phyloP scores from a whole-genome alignment of 2,797 vertebrate genomes.

The Chloroceryle amazona region DNA sequence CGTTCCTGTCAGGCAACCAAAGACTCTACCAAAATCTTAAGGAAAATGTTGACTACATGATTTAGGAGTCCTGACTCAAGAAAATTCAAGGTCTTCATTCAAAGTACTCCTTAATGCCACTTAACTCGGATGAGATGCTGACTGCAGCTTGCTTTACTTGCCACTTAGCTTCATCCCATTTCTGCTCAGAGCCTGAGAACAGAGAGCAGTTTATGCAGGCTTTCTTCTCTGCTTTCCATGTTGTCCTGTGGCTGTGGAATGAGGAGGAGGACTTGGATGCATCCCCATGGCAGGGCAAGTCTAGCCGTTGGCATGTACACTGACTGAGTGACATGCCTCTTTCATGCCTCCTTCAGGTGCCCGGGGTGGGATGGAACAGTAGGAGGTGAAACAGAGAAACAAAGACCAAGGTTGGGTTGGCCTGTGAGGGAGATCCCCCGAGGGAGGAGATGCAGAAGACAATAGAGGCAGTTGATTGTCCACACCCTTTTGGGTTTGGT shows the following conservation, averaged over 20 bases:
- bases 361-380: neutral
- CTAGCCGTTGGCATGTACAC: neutral
- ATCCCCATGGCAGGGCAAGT: neutral
- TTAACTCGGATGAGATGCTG: constrained; percentile 29
- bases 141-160: constrained; percentile 5
- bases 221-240: neutral
- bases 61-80: constrained; percentile 7
- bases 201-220: neutral
- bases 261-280: neutral
- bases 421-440: neutral
- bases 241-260: neutral
- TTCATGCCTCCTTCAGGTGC: neutral
- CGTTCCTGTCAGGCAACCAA: accelerated
- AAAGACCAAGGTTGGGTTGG: neutral
- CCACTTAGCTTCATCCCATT: neutral
- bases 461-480: neutral
- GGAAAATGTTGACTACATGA: neutral
- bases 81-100: neutral
- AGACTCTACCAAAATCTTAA: neutral
- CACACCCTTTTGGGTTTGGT: neutral
- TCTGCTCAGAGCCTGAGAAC: neutral
- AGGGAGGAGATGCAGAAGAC: neutral
- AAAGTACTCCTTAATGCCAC: neutral
- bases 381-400: neutral
- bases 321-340: neutral